A percentile compares a stretch with the other conserved stretches of the same genome.
These are phyloP conservation scores for Paramuricea clavata DNA, from an alignment of 92 coral and sea anemone species.

Conservation along the genomic window DNA sequence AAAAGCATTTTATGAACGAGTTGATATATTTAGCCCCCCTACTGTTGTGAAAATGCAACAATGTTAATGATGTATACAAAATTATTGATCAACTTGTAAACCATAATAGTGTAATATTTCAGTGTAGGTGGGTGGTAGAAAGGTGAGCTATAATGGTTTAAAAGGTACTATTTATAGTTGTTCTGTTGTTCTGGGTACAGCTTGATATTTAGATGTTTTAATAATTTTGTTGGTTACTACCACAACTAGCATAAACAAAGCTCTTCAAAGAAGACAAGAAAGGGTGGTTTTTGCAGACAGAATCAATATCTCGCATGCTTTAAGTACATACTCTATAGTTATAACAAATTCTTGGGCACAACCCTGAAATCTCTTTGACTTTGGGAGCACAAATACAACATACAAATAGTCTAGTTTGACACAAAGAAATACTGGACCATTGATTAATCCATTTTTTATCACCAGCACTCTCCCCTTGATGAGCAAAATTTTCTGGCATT, in stretches of 20 bases:
- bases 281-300: too few species aligned
- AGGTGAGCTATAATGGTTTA: not conserved
- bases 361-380: too few species aligned
- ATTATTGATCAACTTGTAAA: slow-evolving; percentile 6
- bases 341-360: too few species aligned
- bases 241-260: not conserved
- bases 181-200: not conserved
- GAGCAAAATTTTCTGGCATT: too few species aligned
- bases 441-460: too few species aligned
- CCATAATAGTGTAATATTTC: not conserved
- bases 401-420: too few species aligned
- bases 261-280: not conserved
- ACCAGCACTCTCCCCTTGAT: too few species aligned
- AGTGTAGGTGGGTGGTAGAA: not conserved
- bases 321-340: too few species aligned
- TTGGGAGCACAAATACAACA: too few species aligned
- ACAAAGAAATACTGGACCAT: too few species aligned
- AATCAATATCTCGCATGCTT: too few species aligned
- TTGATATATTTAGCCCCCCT: not conserved
- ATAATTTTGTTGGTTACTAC: not conserved
- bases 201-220: not conserved
- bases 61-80: not conserved
- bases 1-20: slow-evolving; percentile 26
- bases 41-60: slow-evolving; percentile 26
- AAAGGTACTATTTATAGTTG: not conserved